Base-by-base conservation (phyloP, 2,113 vertebrate species). In the Cromileptes altivelis region DNA sequence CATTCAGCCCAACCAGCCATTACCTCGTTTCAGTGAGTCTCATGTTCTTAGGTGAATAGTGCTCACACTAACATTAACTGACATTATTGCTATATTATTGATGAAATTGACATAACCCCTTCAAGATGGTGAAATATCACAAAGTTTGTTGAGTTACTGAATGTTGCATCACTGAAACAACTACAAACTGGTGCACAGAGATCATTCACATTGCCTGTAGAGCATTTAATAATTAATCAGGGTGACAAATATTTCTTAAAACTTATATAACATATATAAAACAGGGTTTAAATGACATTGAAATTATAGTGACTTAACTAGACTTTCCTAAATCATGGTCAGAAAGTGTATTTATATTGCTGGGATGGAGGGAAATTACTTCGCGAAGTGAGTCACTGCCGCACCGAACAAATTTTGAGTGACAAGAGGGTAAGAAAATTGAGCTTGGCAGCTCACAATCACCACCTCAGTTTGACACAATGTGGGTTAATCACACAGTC, bases 401-500 rank as follows among this genome's bases (percentile, higher is more conserved):
- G 15, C 42, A 37, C 25, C 0, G n/a, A 88, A 67, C 50, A 85
- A 85, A 87, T 60, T 40, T 21, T 80, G 85, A 87, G 63, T 61
- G 80, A 91, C 64, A 82, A 60, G 45, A 69, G 56, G 40, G 70
- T 53, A 63, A 70, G 47, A 81, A 86, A 85, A 69, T 45, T 45
- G 42, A 45, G 42, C 42, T 45, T 12, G 42, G 42, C 42, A 45
- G 9, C 30, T 50, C 37, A 71, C 50, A 56, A 70, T 78, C 68
- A 65, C 42, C 74, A 65, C 30, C 40, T 85, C 64, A 3, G 70
- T 74, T 53, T 77, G 75, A 85, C 73, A 87, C 62, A 80, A 71
- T 69, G 76, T 47, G 70, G 75, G 73, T 92, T 86, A 90, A 91
- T 90, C 73, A 86, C 23, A 67, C 4, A 11, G 45, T 65, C 47